Evolutionary conservation across 2,113 vertebrate species (phyloP), one percentile per base, ranked within the genome.

Genomic region (Jacana jacana): DNA sequence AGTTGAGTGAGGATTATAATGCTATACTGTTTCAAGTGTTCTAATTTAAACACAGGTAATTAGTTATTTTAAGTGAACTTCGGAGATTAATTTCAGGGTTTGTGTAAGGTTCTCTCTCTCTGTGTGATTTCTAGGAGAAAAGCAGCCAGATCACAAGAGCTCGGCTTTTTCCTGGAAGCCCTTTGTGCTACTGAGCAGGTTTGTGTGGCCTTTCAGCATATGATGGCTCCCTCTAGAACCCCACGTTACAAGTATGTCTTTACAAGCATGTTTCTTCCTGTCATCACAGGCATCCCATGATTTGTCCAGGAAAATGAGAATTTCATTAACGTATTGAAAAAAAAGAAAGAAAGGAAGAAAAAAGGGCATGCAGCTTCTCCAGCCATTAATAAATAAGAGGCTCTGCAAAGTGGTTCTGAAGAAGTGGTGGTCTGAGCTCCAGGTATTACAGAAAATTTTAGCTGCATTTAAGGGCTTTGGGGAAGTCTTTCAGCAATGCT

Each of bases 51-150:
- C 52, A 37, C 8, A 48, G 76, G 81, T 81, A 68, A 90, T 94
- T 77, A 70, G 78, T 64, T 84, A 79, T 80, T 92, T 86, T 70
- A 86, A 54, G 76, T 88, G 80, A 91, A 88, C 52, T 92, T 96
- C 48, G 60, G 35, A 71, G 55, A 81, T 81, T 80, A 83, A 90
- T 92, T 88, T 76, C 65, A 78, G 86, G 31, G 17, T 72, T 48
- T 33, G 8, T 24, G 16, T 42, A 39, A 78, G 52, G 83, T 75
- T 91, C 96, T 73, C 65, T 85, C 68, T 60, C 20, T 60, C 66
- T 69, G 27, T 5, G 9, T 39, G 33, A 79, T 66, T 85, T 64
- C 37, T 70, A 46, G 39, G 28, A 80, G 17, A 42, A 27, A 90
- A 70, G 25, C 28, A 10, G 25, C n/a, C 2, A 4, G 33, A 19